Evolutionary conservation across 2,113 vertebrate species (phyloP).

Genomic region (Odocoileus hemionus): DNA sequence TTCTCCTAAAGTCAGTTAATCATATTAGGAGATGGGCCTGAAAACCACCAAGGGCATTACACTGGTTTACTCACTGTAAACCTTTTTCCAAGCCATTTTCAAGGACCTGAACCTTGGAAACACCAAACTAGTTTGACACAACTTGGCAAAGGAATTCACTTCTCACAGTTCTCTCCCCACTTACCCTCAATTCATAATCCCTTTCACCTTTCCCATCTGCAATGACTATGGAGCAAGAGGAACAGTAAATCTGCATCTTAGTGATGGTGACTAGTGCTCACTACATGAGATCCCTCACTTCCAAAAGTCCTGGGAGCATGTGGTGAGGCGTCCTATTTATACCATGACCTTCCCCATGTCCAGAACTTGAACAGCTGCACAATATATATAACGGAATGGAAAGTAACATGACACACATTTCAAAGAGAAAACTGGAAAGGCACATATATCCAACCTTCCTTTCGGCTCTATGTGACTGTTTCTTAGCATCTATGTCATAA

Average conservation of each 20-base stretch:
- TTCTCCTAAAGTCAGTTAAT: not conserved
- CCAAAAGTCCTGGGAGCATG: not conserved
- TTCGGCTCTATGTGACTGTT: not conserved
- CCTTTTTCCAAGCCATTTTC: not conserved
- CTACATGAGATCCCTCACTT: not conserved
- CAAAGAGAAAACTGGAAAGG: constrained; percentile 54
- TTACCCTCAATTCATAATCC: not conserved
- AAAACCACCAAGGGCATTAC: not conserved
- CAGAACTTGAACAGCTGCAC: constrained; percentile 63
- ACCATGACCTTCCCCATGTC: constrained; percentile 53
- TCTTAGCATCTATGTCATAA: constrained; percentile 44
- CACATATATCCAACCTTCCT: not conserved
- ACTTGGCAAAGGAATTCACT: not conserved
- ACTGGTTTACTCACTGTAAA: not conserved
- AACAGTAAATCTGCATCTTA: not conserved
- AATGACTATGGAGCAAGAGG: not conserved
- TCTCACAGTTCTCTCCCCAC: not conserved
- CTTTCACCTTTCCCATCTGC: not conserved
- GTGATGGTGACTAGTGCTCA: not conserved
- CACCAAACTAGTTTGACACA: not conserved
- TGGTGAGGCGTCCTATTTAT: constrained; percentile 56
- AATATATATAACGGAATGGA: constrained; percentile 53
- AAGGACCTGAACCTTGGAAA: not conserved
- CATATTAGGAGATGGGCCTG: not conserved
- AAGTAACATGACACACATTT: constrained; percentile 61